These are phyloP conservation scores for Agrypnus murinus DNA, from an alignment of 2,888 invertebrate genomes.

Conservation along the genomic window DNA sequence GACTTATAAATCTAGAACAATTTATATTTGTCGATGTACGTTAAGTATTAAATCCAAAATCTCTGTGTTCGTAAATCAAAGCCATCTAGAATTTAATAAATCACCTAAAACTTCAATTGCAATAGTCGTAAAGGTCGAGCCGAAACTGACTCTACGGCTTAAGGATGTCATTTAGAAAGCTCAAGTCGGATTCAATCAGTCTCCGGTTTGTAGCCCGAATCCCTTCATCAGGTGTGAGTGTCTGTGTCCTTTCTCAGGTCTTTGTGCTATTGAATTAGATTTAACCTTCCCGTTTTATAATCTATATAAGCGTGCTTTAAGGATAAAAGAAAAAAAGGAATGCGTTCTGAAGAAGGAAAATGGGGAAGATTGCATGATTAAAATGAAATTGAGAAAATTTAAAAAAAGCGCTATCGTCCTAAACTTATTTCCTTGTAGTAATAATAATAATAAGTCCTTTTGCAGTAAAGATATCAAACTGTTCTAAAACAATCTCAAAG, in stretches of 20 bases:
- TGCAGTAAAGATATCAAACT: background rate
- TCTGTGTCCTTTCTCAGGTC: constrained; percentile 31
- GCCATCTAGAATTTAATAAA: constrained; percentile 26
- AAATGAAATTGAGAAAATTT: constrained; percentile 1
- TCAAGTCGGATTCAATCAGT: constrained; percentile 39
- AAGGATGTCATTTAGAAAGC: constrained; percentile 38
- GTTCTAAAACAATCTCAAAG: background rate
- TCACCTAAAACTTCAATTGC: constrained; percentile 28
- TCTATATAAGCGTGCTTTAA: constrained; percentile 27
- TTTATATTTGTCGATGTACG: too few relatives aligned
- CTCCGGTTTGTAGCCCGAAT: constrained; percentile 32
- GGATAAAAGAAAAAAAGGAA: constrained; percentile 19
- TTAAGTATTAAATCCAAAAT: too few relatives aligned
- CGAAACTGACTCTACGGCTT: constrained; percentile 30
- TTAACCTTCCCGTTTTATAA: constrained; percentile 24
- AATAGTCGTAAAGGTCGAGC: constrained; percentile 28
- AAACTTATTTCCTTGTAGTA: background rate
- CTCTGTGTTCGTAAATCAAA: constrained; percentile 18
- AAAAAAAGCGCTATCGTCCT: background rate
- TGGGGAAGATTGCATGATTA: constrained; percentile 4
- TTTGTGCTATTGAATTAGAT: constrained; percentile 38
- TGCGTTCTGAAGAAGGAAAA: constrained; percentile 1
- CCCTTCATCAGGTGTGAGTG: constrained; percentile 39
- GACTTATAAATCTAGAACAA: too few relatives aligned
- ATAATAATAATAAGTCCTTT: background rate